These are phyloP conservation scores for Microplitis manilae DNA, from an alignment of 2,888 invertebrate genomes.

Conservation along the genomic window DNA sequence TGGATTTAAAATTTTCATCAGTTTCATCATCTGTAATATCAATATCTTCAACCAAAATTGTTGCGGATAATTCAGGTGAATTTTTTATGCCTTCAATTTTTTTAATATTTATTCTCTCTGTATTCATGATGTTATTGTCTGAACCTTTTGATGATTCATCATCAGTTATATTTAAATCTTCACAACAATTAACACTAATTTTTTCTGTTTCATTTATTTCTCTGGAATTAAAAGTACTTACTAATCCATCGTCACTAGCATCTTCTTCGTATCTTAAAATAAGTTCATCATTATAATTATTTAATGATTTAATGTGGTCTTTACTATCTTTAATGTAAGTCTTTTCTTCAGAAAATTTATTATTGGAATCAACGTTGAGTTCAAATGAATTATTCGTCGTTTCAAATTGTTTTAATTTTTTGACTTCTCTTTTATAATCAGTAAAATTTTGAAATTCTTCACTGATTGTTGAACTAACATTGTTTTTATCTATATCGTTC, in stretches of 20 bases:
- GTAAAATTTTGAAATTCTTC: not conserved
- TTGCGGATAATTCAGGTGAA: slow-evolving; percentile 6
- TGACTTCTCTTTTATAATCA: not conserved
- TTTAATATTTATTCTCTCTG: slow-evolving; percentile 16
- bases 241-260: slow-evolving; percentile 48
- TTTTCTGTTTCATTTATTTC: slow-evolving; percentile 37
- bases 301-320: slow-evolving; percentile 19
- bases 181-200: slow-evolving; percentile 22
- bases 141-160: slow-evolving; percentile 59
- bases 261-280: slow-evolving; percentile 43
- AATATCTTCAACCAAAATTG: slow-evolving; percentile 25
- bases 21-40: slow-evolving; percentile 61
- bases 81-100: slow-evolving; percentile 33
- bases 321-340: slow-evolving; percentile 31
- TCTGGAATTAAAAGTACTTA: slow-evolving; percentile 48
- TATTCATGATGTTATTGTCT: slow-evolving; percentile 24
- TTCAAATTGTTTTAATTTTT: not conserved
- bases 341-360: slow-evolving; percentile 12
- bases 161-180: slow-evolving; percentile 60
- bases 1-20: slow-evolving; percentile 42
- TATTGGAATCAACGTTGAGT: slow-evolving; percentile 5
- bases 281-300: slow-evolving; percentile 47
- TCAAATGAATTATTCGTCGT: not conserved
- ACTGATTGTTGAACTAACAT: not conserved
- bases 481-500: slow-evolving; percentile 35